phyloP scores from a whole-genome alignment of 2,888 invertebrate species.

The Ametastegia equiseti region DNA sequence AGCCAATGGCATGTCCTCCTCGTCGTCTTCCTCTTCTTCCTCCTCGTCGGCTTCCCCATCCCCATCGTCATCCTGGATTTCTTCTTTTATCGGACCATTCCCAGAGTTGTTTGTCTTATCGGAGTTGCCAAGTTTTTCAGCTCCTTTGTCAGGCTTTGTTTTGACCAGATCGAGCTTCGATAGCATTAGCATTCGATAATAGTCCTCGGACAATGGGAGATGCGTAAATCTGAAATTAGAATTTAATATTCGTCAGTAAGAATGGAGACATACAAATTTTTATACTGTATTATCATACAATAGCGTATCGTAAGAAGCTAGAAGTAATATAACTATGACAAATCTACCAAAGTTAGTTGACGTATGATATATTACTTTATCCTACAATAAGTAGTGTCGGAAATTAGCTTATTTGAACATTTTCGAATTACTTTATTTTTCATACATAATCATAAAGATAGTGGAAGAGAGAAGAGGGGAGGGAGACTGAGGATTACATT shows the following conservation, averaged over 20 bases:
- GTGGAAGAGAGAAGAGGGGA: too few relatives aligned
- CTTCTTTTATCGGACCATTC: constrained; percentile 51
- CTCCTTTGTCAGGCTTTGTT: constrained; percentile 54
- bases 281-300: not conserved
- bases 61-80: constrained; percentile 46
- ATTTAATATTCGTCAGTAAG: constrained; percentile 56
- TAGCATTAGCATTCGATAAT: constrained; percentile 67
- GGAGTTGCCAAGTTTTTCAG: constrained; percentile 1
- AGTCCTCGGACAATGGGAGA: constrained; percentile 64
- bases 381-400: too few relatives aligned
- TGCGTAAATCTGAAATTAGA: constrained; percentile 70
- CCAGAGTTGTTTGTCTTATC: constrained; percentile 27
- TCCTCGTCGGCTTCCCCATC: constrained; percentile 58
- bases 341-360: not conserved
- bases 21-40: constrained; percentile 51
- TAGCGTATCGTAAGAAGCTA: not conserved
- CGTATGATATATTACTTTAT: not conserved
- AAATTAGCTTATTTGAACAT: too few relatives aligned
- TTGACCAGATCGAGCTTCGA: constrained; percentile 68
- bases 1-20: constrained; percentile 66
- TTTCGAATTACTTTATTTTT: constrained; percentile 30
- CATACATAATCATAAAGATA: constrained; percentile 18
- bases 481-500: not conserved
- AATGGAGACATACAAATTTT: not conserved
- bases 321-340: constrained; percentile 2